A percentile compares a stretch with the other conserved stretches of the same genome.
Conservation (phyloP, 1,140 invertebrate species). For the Oncopodura yosiiana region DNA sequence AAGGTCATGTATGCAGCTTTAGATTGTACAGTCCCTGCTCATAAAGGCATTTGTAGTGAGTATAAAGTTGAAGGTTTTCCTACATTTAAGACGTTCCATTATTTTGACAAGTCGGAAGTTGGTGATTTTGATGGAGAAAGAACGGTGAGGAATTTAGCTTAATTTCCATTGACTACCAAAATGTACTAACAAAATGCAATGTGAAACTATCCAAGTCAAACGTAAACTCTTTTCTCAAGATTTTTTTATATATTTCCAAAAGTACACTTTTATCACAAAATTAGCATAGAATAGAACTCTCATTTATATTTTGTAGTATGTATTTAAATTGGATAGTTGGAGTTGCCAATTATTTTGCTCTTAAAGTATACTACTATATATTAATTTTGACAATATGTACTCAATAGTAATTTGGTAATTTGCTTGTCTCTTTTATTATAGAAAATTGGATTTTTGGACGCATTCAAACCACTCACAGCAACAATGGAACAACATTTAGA, state of each 20-base stretch:
- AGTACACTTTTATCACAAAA: not conserved
- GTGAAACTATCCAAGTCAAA: too few species aligned
- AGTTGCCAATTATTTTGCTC: too few species aligned
- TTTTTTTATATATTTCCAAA: not conserved
- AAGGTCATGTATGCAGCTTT: slow-evolving; percentile 69
- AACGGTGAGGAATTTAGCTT: slow-evolving; percentile 45
- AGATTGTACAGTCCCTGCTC: slow-evolving; percentile 61
- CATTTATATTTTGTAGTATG: not conserved
- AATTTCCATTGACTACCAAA: not conserved
- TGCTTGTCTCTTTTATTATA: slow-evolving; percentile 9
- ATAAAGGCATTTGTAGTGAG: slow-evolving; percentile 49
- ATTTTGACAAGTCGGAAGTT: slow-evolving; percentile 58
- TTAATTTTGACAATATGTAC: slow-evolving; percentile 1
- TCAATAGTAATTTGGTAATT: not conserved
- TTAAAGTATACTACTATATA: not conserved
- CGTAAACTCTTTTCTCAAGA: too few species aligned
- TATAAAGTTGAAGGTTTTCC: slow-evolving; percentile 74
- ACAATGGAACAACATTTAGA: not conserved
- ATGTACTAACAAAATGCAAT: not conserved
- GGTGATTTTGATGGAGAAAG: slow-evolving; percentile 61
- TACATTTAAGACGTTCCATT: slow-evolving; percentile 76
- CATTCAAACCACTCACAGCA: slow-evolving; percentile 5
- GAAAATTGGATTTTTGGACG: slow-evolving; percentile 20
- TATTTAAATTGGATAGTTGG: too few species aligned
- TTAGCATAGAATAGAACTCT: not conserved